Percentiles rank a stretch among this genome's conserved stretches.
Conservation (phyloP, 2,113 vertebrate genomes). For the Cyphomyrus discorhynchus region DNA sequence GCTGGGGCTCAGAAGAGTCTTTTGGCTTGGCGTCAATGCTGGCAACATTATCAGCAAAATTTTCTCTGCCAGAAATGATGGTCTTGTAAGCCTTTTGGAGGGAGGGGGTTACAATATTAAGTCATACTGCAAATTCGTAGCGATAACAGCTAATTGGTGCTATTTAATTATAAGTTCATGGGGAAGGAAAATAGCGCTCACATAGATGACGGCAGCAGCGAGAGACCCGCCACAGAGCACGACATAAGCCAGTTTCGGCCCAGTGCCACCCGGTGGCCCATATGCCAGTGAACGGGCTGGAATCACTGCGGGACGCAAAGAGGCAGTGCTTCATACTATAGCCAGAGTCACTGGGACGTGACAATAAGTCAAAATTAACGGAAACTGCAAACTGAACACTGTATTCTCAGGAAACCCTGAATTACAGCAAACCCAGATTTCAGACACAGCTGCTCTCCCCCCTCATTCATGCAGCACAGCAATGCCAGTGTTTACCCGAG, state of each 20-base stretch:
- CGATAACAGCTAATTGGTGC: not conserved
- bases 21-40: slow-evolving; percentile 42
- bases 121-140: not conserved
- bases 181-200: slow-evolving; percentile 54
- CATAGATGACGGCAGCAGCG: slow-evolving; percentile 74
- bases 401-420: not conserved
- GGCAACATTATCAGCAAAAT: slow-evolving; percentile 44
- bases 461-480: not conserved
- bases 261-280: slow-evolving; percentile 65
- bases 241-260: slow-evolving; percentile 64
- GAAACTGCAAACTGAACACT: not conserved
- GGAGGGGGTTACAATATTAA: not conserved
- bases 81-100: slow-evolving; percentile 70
- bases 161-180: not conserved
- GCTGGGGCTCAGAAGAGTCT: slow-evolving; percentile 31
- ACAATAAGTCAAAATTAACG: not conserved
- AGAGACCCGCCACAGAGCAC: slow-evolving; percentile 72
- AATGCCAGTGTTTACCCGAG: not conserved
- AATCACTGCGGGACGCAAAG: slow-evolving; percentile 39
- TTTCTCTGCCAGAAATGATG: slow-evolving; percentile 57
- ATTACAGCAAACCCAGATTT: not conserved
- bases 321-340: not conserved
- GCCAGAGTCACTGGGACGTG: not conserved
- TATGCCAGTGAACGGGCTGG: slow-evolving; percentile 73
- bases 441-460: not conserved